Evolutionary conservation across 1,140 invertebrate genomes (phyloP), one percentile per base, ranked within the genome.

Genomic region (Caenorhabditis latens): DNA sequence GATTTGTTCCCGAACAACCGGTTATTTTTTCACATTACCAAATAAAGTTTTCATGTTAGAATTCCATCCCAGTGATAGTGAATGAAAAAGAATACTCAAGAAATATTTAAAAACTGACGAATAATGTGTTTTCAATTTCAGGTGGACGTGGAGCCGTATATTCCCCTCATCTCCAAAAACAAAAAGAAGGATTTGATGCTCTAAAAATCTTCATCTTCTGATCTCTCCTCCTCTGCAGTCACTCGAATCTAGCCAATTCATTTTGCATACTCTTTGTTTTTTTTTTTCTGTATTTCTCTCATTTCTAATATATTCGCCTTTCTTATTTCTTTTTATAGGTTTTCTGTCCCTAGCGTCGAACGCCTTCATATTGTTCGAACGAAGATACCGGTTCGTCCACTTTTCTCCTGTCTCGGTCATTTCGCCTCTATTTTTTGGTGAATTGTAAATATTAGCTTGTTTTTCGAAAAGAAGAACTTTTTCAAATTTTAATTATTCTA

Each of bases 111-210:
- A 14, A 67, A 16, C 42, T 67, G n/a, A 67, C 24, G 42, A 67
- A 67, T 67, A 32, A 32, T 32, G 32, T 32, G 32, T 32, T 2
- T 32, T 32, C 32, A 32, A 21, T 90, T 90, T 46, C 84, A 90
- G 89, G 89, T 90, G 42, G 90, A 87, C 32, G 75, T 90, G 40
- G 90, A 90, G 55, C 84, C 88, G 21, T 90, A 88, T 50, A 89
- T 88, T 19, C 91, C 90, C 9, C 57, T 79, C 14, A 86, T 86
- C 48, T 79, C 82, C 2, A 57, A 84, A 24, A 58, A 84, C 42
- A 58, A 84, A 43, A 84, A 84, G 57, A 84, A 84, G 32, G 57
- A 84, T 84, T 57, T 43, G n/a, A 79, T 50, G 43, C 40, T 79
- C 6, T 79, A n/a, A 46, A 46, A 13, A 67, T 75, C 11, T 8